Evolutionary conservation across 2,113 vertebrate species (phyloP).

Genomic region (Prionailurus bengalensis): DNA sequence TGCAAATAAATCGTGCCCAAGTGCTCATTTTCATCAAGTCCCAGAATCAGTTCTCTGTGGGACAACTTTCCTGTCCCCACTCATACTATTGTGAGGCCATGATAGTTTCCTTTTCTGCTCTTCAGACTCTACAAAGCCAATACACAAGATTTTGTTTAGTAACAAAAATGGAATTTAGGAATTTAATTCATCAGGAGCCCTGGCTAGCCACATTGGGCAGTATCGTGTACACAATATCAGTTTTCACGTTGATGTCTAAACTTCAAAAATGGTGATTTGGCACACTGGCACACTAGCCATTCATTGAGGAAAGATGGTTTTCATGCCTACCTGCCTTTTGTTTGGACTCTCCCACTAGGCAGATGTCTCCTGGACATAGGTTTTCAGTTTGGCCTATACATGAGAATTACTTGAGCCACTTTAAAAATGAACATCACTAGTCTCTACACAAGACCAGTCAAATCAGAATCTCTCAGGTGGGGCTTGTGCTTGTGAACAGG

Average conservation of each 20-base stretch:
- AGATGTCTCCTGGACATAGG: neutral
- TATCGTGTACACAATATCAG: neutral
- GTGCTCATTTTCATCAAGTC: neutral
- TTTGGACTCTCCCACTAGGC: neutral
- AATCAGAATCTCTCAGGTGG: slow-evolving; percentile 33
- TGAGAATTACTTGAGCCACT: slow-evolving; percentile 36
- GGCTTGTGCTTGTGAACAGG: neutral
- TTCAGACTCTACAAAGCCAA: neutral
- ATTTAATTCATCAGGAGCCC: neutral
- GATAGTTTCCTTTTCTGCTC: slow-evolving; percentile 29
- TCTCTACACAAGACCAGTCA: neutral
- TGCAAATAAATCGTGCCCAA: slow-evolving; percentile 42
- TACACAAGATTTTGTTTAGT: neutral
- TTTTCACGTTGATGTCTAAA: neutral
- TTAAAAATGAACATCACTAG: neutral
- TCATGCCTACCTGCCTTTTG: neutral
- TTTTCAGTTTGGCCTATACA: neutral
- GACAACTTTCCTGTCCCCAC: neutral
- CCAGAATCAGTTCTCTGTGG: neutral
- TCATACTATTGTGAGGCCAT: neutral
- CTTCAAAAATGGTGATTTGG: neutral
- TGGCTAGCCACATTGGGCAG: neutral
- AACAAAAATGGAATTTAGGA: slow-evolving; percentile 32
- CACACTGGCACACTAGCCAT: neutral
- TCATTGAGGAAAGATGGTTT: neutral